phyloP scores from a whole-genome alignment of 2,113 vertebrate species.

The Panurus biarmicus region DNA sequence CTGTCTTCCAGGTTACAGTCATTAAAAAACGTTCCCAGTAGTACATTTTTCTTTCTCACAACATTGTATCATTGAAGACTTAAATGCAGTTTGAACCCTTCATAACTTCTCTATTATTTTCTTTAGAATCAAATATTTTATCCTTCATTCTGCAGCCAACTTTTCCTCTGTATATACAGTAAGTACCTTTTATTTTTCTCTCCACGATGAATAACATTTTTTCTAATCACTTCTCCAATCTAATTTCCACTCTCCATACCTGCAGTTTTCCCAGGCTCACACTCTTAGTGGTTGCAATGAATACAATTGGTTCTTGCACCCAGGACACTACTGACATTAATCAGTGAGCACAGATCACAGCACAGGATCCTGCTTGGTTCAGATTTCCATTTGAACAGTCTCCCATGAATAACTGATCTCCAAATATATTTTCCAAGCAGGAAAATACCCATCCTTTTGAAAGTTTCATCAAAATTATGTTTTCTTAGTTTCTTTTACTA shows the following conservation, averaged over 20 bases:
- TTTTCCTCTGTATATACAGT: background rate
- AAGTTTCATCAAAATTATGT: background rate
- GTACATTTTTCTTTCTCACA: background rate
- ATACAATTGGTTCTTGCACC: background rate
- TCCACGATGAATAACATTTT: background rate
- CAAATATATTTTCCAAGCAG: background rate
- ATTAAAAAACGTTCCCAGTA: background rate
- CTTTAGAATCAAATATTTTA: background rate
- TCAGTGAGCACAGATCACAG: background rate
- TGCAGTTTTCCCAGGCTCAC: background rate
- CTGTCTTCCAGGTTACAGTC: background rate
- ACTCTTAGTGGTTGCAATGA: background rate
- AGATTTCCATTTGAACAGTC: background rate
- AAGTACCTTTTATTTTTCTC: background rate
- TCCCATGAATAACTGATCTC: background rate
- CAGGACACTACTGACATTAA: background rate
- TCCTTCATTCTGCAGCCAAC: background rate
- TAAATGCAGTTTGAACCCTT: background rate
- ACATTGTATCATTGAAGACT: background rate
- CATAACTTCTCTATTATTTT: background rate
- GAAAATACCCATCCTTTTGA: background rate
- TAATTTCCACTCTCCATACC: background rate
- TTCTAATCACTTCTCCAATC: background rate
- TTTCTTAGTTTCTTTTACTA: background rate
- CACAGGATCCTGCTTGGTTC: background rate